Base-by-base conservation (phyloP, 2,888 invertebrate species). In the Platycheirus albimanus region DNA sequence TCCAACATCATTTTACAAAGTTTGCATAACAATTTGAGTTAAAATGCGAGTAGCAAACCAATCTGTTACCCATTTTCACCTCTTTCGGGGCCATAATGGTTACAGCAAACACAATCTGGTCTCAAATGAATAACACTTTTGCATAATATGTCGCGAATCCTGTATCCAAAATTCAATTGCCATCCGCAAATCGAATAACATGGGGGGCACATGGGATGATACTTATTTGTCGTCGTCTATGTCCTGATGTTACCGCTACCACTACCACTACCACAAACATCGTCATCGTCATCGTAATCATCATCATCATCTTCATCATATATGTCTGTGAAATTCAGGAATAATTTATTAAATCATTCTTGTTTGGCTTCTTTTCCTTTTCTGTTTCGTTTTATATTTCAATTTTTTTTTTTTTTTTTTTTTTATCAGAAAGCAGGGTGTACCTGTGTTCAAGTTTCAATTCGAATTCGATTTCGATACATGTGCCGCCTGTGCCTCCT, bases 341-440 rank as follows among this genome's bases (percentile, higher is more conserved):
- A 77, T 58, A 61, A 81, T 81, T 70, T 70, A 70, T 54, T 71
- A 70, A 71, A 81, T 76, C 61, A 71, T 52, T 49, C 69, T 38
- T 66, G 17, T 56, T 51, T 28, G 41, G 38, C 30, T 69, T 47
- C 63, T 52, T 52, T 61, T 61, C 43, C 41, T 72, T 41, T 30
- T 74, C 13, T 56, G 47, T 49, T 74, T 67, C 74, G 28, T 54
- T 67, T 63, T 75, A 41, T 58, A 80, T 81, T 70, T 71, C 80
- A 75, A 75, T 80, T 80, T 80, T 19, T 69, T 70, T 70, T 75
- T 56, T 63, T 79, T n/a, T n/a, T n/a, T n/a, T n/a, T n/a, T n/a
- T n/a, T n/a, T n/a, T n/a, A n/a, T n/a, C n/a, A n/a, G n/a, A n/a
- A n/a, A n/a, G n/a, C n/a, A n/a, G n/a, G n/a, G n/a, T 33, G 24